A percentile compares a stretch with the other conserved stretches of the same genome.
These are phyloP conservation scores for Oscheius sp. DNA, from an alignment of 2,888 invertebrate species.

Conservation along the genomic window DNA sequence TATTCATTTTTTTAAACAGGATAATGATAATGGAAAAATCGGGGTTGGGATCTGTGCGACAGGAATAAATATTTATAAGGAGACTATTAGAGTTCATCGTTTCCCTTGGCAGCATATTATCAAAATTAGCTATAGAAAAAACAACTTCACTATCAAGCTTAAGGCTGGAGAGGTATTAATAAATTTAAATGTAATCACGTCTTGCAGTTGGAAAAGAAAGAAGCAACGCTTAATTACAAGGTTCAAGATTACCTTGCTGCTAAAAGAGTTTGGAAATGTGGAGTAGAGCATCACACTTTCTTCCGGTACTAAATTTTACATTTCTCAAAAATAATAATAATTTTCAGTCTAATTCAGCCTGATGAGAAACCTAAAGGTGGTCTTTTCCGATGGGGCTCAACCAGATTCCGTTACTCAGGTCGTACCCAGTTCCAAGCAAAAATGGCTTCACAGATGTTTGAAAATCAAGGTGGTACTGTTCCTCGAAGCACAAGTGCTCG, in stretches of 20 bases:
- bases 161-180: background rate
- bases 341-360: background rate
- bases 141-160: background rate
- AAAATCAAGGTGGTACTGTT: background rate
- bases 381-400: background rate
- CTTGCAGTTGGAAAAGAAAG: background rate
- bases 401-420: background rate
- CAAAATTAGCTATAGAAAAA: background rate
- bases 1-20: conserved; percentile 74
- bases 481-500: background rate
- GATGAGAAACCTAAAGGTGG: background rate
- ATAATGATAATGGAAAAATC: conserved; percentile 93
- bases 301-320: no score
- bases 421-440: background rate
- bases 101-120: background rate
- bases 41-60: conserved; percentile 73
- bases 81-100: background rate
- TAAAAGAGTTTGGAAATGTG: background rate
- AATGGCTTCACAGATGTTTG: background rate
- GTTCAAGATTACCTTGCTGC: background rate
- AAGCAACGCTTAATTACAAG: background rate
- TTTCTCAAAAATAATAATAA: no score
- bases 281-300: background rate
- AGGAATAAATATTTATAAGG: background rate
- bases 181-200: background rate